Evolutionary conservation across 2,113 vertebrate genomes (phyloP).

Genomic region (Dicrurus megarhynchus): DNA sequence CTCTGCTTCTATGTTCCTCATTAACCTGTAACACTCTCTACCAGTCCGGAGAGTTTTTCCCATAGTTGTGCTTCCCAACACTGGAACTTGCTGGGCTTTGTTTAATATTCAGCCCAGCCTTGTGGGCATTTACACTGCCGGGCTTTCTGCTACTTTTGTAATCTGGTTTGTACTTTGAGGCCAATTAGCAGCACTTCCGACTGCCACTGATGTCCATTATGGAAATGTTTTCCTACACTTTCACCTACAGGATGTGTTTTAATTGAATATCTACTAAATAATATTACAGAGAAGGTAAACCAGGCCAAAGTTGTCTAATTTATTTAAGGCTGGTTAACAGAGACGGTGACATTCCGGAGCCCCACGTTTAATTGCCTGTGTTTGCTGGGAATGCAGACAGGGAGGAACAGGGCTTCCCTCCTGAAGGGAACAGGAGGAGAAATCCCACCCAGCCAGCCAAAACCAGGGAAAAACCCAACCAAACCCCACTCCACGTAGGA

Average conservation of each 20-base stretch:
- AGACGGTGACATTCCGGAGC: neutral
- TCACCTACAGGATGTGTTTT: slow-evolving; percentile 52
- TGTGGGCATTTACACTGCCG: neutral
- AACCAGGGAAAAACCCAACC: neutral
- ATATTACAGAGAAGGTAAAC: slow-evolving; percentile 19
- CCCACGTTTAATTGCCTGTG: neutral
- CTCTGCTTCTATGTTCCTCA: slow-evolving; percentile 52
- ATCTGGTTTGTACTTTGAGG: neutral
- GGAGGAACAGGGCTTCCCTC: neutral
- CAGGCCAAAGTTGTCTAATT: slow-evolving; percentile 29
- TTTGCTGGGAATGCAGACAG: neutral
- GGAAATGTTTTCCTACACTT: slow-evolving; percentile 31
- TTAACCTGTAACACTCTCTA: slow-evolving; percentile 48
- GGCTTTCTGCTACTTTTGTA: neutral
- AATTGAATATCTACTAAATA: slow-evolving; percentile 31
- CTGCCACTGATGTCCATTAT: neutral
- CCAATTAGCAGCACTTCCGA: slow-evolving; percentile 7
- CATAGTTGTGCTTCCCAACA: neutral
- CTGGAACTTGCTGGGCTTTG: neutral
- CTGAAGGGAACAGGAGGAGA: neutral
- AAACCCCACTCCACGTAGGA: rapidly evolving
- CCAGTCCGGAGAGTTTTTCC: slow-evolving; percentile 49
- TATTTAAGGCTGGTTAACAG: neutral
- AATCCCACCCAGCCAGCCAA: neutral
- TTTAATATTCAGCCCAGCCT: slow-evolving; percentile 17